These are phyloP conservation scores for Ifrita kowaldi DNA, from an alignment of 2,113 vertebrate genomes.

Conservation along the genomic window DNA sequence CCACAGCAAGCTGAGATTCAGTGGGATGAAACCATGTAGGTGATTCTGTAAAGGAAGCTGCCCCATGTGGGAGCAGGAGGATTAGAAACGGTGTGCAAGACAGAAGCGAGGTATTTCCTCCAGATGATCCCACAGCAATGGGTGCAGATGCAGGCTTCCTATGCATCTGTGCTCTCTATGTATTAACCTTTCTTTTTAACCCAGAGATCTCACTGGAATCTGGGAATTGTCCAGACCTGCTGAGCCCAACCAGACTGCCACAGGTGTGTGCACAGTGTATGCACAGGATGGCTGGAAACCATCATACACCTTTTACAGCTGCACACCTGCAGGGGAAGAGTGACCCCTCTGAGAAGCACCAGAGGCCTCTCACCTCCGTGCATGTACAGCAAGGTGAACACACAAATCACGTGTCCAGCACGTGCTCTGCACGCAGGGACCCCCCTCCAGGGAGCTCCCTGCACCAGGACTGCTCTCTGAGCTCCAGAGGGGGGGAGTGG, in stretches of 20 bases:
- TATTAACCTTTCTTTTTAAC: background rate
- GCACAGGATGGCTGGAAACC: background rate
- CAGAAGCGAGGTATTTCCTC: background rate
- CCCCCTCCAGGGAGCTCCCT: fast-evolving
- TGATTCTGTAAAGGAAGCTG: background rate
- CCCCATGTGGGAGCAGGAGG: background rate
- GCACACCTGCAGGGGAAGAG: background rate
- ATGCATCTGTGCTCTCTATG: background rate
- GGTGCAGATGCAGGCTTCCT: background rate
- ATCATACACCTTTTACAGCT: background rate
- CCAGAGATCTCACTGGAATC: background rate
- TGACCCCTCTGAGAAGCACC: background rate
- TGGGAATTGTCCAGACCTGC: background rate
- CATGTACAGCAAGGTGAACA: background rate
- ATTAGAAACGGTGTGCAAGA: background rate
- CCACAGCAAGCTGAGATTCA: background rate
- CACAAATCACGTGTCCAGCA: background rate
- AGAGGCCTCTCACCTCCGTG: background rate
- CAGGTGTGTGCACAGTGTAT: fast-evolving
- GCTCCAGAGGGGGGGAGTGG: background rate
- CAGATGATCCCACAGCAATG: background rate
- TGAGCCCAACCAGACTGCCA: background rate
- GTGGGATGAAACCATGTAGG: background rate
- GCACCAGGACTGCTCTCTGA: background rate
- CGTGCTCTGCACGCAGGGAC: fast-evolving